A percentile compares a stretch with the other conserved stretches of the same genome.
phyloP scores from a whole-genome alignment of 1,140 invertebrate genomes.

The Ostrea denselamellosa region DNA sequence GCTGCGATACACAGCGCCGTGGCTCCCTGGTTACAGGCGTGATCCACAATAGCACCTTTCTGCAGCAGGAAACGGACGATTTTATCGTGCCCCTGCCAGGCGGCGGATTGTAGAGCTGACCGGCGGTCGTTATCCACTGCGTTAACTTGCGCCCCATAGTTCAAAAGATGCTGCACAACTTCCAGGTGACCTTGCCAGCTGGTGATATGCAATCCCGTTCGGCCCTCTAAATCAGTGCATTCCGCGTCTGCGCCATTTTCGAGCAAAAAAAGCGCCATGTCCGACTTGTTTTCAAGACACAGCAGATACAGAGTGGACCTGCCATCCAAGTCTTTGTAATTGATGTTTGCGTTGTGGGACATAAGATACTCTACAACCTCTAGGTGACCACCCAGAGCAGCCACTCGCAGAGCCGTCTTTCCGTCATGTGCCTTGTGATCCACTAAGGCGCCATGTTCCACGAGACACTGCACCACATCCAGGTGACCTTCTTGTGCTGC shows the following conservation, averaged over 20 bases:
- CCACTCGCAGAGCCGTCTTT: conserved; percentile 90
- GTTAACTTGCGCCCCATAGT: conserved; percentile 90
- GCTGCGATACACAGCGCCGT: conserved; percentile 95
- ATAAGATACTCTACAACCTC: conserved; percentile 81
- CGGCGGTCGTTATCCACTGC: conserved; percentile 93
- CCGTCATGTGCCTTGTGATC: conserved; percentile 95
- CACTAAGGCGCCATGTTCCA: conserved; percentile 79
- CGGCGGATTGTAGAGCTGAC: conserved; percentile 94
- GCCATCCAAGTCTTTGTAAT: conserved; percentile 94
- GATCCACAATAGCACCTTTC: conserved; percentile 87
- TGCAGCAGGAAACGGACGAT: conserved; percentile 87
- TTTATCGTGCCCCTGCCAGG: conserved; percentile 94
- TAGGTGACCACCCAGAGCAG: conserved; percentile 90
- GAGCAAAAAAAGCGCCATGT: conserved; percentile 86
- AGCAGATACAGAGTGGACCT: conserved; percentile 94
- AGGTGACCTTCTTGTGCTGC: conserved; percentile 78
- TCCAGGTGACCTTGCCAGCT: conserved; percentile 95
- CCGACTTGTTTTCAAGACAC: conserved; percentile 92
- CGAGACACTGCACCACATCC: conserved; percentile 68
- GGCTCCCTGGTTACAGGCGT: conserved; percentile 96
- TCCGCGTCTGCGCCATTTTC: conserved; percentile 88
- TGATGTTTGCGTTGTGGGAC: conserved; percentile 89
- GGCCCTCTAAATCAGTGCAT: conserved; percentile 92
- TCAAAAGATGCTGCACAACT: conserved; percentile 91
- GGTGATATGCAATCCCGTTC: conserved; percentile 94